phyloP scores from a whole-genome alignment of 2,797 vertebrate genomes.

The Sebastiscus tertius region DNA sequence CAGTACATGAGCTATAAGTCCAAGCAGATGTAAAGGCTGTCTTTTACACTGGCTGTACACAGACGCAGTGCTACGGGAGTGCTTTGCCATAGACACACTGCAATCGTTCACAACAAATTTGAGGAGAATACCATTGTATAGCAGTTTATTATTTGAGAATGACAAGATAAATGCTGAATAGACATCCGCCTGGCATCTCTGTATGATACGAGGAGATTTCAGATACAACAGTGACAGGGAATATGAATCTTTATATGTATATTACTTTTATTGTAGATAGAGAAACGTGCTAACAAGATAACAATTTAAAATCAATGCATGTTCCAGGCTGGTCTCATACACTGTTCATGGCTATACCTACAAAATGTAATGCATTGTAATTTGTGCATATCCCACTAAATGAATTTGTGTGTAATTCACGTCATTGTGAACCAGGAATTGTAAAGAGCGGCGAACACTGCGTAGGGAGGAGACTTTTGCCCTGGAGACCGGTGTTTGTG shows the following conservation, averaged over 20 bases:
- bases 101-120: conserved; percentile 39
- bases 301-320: neutral
- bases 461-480: too few species aligned
- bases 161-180: conserved; percentile 16
- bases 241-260: neutral
- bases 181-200: conserved; percentile 4
- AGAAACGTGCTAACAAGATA: neutral
- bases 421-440: too few species aligned
- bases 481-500: too few species aligned
- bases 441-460: too few species aligned
- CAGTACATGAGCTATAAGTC: conserved; percentile 54
- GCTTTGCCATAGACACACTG: conserved; percentile 12
- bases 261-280: neutral
- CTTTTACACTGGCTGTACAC: conserved; percentile 44
- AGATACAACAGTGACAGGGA: neutral
- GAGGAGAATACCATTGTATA: conserved; percentile 19
- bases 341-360: too few species aligned
- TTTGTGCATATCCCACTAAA: too few species aligned
- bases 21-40: conserved; percentile 62
- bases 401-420: too few species aligned
- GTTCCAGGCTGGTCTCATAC: too few species aligned
- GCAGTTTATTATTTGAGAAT: conserved; percentile 17
- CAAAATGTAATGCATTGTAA: too few species aligned
- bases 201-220: neutral
- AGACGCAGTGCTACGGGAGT: conserved; percentile 35